Percentiles rank a stretch among this genome's conserved stretches.
Conservation (phyloP, 2,888 invertebrate genomes). For the Anaspis maculata region DNA sequence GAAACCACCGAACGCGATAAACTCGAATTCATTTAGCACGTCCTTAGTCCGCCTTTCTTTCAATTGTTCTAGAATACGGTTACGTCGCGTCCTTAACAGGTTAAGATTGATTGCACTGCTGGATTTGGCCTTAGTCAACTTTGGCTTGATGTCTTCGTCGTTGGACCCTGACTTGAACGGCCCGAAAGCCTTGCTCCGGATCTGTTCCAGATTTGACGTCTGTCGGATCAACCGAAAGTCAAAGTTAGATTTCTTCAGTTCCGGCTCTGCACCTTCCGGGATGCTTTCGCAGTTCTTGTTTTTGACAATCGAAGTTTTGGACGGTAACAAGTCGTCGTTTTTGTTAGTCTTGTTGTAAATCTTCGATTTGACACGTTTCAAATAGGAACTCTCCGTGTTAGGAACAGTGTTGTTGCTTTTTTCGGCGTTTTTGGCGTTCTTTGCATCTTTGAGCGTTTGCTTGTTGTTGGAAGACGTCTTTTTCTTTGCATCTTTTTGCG, state of each 20-base stretch:
- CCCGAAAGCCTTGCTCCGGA: constrained; percentile 31
- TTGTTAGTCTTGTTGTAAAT: constrained; percentile 36
- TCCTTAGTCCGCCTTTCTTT: constrained; percentile 31
- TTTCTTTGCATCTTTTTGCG: constrained; percentile 4
- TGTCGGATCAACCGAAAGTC: constrained; percentile 37
- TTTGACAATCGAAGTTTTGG: constrained; percentile 32
- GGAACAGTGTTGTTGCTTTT: constrained; percentile 12
- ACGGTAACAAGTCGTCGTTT: constrained; percentile 25
- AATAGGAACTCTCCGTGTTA: constrained; percentile 27
- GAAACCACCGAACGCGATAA: constrained; percentile 35
- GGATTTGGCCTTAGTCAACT: constrained; percentile 40
- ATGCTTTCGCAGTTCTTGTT: constrained; percentile 23
- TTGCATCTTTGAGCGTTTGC: constrained; percentile 11
- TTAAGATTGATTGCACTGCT: constrained; percentile 42
- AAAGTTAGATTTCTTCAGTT: constrained; percentile 24
- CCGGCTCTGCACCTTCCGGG: constrained; percentile 20
- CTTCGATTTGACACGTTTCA: constrained; percentile 39
- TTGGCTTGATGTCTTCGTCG: constrained; percentile 22
- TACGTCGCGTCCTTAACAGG: constrained; percentile 34
- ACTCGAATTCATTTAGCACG: constrained; percentile 39
- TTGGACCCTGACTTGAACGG: constrained; percentile 20
- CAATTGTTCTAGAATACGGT: constrained; percentile 33
- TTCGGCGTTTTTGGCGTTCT: constrained; percentile 16
- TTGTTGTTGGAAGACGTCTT: constrained; percentile 8
- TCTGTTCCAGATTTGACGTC: constrained; percentile 40